Evolutionary conservation across 2,797 vertebrate genomes (phyloP).

Genomic region (Helarctos malayanus): DNA sequence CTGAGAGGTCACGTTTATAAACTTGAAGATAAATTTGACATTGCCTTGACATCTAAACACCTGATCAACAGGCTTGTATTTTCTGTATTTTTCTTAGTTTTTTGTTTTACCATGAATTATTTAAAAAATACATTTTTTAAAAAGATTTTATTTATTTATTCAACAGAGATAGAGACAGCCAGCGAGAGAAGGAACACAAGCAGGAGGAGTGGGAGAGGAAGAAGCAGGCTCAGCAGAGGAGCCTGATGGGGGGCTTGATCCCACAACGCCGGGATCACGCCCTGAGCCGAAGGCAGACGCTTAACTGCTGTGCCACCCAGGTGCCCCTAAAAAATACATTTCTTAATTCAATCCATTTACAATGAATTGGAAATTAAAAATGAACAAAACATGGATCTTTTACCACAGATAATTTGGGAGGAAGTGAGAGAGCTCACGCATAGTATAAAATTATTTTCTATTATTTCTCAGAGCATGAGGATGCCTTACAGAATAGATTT

Average conservation of each 20-base stretch:
- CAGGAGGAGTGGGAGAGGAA: no score
- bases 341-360: not conserved
- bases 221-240: no score
- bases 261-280: no score
- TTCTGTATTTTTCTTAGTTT: not conserved
- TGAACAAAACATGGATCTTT: not conserved
- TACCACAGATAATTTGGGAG: not conserved
- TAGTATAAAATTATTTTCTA: not conserved
- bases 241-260: no score
- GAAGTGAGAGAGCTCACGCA: not conserved
- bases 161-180: no score
- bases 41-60: not conserved
- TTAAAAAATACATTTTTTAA: not conserved
- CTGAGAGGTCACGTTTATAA: not conserved
- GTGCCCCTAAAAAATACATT: not conserved
- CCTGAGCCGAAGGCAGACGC: no score
- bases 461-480: not conserved
- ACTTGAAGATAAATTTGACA: not conserved
- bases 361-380: not conserved
- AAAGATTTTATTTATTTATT: no score
- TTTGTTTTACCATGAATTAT: not conserved
- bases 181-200: no score
- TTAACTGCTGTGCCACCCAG: no score
- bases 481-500: not conserved
- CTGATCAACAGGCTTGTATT: not conserved